Base-by-base conservation (phyloP, 30 jellyfish, hydroid and myxozoan genomes). In the Clytia hemisphaerica region DNA sequence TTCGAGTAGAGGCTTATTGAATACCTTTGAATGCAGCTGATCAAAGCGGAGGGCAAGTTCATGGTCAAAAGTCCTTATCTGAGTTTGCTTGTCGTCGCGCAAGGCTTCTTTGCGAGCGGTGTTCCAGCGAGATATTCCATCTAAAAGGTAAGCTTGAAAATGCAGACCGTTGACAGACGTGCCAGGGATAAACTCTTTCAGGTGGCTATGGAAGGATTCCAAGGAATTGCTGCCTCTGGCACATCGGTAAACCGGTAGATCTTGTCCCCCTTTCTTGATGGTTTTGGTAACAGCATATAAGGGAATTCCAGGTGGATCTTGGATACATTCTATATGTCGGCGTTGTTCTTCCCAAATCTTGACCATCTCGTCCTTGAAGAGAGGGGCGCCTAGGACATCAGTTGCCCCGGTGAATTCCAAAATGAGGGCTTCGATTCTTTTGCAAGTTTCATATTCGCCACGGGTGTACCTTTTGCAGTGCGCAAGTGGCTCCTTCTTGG, bases 211-310 rank as follows among this genome's bases (percentile, higher is more conserved):
- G 33, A 66, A 42, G 29, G 78, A 66, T 9, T 66, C 60, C 4
- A 77, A 2, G 15, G 92, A 65, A 48, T 66, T 77, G n/a, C 76
- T 24, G 18, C 83, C 92, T 57, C 83, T 40, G 62, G 78, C 83
- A 58, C 92, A 77, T 12, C 92, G 62, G 55, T 32, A 67, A 26
- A 77, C 83, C 50, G 83, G 83, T 70, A 67, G 45, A 35, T 22
- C 19, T 30, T 5, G 24, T 22, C 50, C 58, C 1, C 83, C 92
- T 38, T 77, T 77, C 14, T 51, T 77, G 33, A 48, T 49, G n/a
- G 15, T 40, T 15, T 59, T 48, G 35, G 55, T 44, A 46, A 25
- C 59, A 9, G 92, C 37, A 45, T 77, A 77, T 18, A 65, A 66
- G 45, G 75, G 58, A 45, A 65, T 53, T 6, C 58, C 69, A 6